These are phyloP conservation scores for Phylloscopus collybita DNA, from an alignment of 2,797 vertebrate genomes.

Conservation along the genomic window DNA sequence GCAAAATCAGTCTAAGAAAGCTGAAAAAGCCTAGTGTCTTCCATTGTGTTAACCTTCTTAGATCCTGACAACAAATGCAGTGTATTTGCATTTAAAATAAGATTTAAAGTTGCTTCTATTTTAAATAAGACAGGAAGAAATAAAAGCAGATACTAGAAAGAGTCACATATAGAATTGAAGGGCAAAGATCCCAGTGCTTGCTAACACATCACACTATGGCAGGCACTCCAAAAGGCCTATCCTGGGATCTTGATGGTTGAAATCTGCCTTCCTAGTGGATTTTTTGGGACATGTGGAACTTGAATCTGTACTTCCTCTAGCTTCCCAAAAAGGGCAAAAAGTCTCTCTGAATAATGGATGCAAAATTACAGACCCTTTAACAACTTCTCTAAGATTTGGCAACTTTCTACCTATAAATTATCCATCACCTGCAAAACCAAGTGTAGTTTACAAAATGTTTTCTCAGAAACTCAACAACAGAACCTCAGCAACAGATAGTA, in stretches of 20 bases:
- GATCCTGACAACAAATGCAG: background rate
- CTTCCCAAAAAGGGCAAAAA: background rate
- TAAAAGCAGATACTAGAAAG: background rate
- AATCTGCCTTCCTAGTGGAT: background rate
- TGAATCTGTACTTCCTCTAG: background rate
- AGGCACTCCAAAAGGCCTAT: background rate
- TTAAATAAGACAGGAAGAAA: background rate
- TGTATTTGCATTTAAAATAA: background rate
- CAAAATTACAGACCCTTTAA: background rate
- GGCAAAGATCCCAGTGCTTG: background rate
- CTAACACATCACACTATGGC: background rate
- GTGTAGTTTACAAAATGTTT: background rate
- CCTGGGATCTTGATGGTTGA: background rate
- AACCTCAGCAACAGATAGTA: background rate
- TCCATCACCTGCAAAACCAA: background rate
- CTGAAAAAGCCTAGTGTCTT: background rate
- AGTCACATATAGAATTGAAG: background rate
- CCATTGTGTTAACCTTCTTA: background rate
- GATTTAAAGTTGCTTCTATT: background rate
- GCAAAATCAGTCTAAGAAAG: background rate
- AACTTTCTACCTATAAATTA: background rate
- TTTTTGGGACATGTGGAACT: accelerated
- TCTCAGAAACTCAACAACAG: background rate
- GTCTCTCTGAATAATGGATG: background rate
- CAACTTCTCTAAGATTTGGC: background rate